Base-by-base conservation (phyloP, 1,140 invertebrate genomes). In the Brachionus rotundiformis region DNA sequence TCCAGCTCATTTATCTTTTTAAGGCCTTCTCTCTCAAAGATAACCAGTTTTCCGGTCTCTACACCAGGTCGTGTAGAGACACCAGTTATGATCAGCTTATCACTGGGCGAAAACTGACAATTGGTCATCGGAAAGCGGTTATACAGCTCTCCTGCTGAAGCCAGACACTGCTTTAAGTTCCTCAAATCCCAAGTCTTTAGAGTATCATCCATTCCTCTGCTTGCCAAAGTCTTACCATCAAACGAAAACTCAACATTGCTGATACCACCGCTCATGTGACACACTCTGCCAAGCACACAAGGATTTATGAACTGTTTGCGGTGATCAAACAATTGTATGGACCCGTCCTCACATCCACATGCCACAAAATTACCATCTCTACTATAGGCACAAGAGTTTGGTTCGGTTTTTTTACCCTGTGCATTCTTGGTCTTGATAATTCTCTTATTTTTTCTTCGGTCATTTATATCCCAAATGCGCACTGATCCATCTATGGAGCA, bases 311-410 rank as follows among this genome's bases (percentile, higher is more conserved):
- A 91, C 82, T 85, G 84, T 85, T 90, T 91, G 47, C 95, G 91
- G 68, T 95, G 92, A 87, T 99, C 97, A 96, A 96, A 99, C 88
- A 98, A 93, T 87, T 98, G 96, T 84, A 99, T 92, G 0, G 95
- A 97, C 1, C 98, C 98, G 88, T 99, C 97, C 29, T 92, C 90
- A 86, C 97, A 99, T 0, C 92, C 96, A 76, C 93, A 93, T 0
- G 93, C 93, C 19, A 98, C 92, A 0, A 93, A 91, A 79, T 93
- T 92, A 0, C 95, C 96, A 87, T 98, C 95, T 80, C 93, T 89
- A 82, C 91, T 94, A 83, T 87, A 89, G 11, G 86, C 82, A 84
- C 87, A 88, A 0, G 93, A 89, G 0, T 93, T 95, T 0, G 96
- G 95, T 44, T 92, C 91, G 0, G 94, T 93, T 88, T 94, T 93